Conservation (phyloP, 1,140 invertebrate species). For the Sweltsa coloradensis region DNA sequence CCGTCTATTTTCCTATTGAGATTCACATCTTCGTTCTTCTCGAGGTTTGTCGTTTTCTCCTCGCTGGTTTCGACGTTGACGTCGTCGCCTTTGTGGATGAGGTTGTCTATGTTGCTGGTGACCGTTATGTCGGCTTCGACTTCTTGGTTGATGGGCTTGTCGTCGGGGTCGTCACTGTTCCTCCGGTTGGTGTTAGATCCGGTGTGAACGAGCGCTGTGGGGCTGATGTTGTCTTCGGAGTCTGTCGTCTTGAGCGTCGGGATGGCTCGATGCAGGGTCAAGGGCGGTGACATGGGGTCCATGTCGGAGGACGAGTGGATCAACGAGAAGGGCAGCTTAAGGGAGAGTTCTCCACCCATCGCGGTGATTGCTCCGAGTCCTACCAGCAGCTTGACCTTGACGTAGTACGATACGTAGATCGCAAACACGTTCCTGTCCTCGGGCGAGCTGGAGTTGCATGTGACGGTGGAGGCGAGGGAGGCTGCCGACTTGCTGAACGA, state of each 20-base stretch:
- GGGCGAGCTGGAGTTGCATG: conserved; percentile 38
- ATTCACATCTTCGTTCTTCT: background rate
- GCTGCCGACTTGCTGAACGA: conserved; percentile 55
- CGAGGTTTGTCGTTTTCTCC: background rate
- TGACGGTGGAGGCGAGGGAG: conserved; percentile 53
- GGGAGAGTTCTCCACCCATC: conserved; percentile 63
- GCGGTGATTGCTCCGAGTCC: no score
- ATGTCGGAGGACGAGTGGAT: conserved; percentile 39
- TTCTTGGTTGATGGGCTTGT: no score
- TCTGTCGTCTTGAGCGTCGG: background rate
- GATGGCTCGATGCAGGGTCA: background rate
- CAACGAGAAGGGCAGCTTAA: conserved; percentile 69
- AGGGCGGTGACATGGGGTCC: conserved; percentile 16
- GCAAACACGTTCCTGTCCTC: conserved; percentile 75
- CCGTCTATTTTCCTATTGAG: no score
- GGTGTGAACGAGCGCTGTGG: background rate
- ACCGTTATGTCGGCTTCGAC: background rate
- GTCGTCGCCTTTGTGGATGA: background rate
- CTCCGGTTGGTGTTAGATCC: no score
- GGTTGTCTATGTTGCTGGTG: background rate
- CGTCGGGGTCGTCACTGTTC: no score
- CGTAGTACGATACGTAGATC: conserved; percentile 81
- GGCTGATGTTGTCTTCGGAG: background rate
- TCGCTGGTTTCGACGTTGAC: background rate
- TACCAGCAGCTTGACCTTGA: conserved; percentile 52